A percentile compares a stretch with the other conserved stretches of the same genome.
Evolutionary conservation across 2,797 vertebrate genomes (phyloP).

Genomic region (Acropternis orthonyx): DNA sequence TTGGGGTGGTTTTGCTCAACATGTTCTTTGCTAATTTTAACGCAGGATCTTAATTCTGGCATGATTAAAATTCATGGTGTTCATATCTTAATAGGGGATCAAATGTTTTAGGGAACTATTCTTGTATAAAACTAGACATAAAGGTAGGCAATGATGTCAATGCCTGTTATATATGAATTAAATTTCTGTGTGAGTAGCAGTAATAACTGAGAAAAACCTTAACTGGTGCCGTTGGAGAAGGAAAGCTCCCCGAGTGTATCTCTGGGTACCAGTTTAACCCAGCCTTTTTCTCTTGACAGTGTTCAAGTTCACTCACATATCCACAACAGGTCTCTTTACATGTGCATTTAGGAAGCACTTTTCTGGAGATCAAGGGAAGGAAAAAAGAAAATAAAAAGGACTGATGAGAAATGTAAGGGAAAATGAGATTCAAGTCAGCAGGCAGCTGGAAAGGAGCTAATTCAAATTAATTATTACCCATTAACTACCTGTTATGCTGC

Average conservation of each 20-base stretch:
- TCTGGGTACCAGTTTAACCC: neutral
- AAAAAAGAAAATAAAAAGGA: neutral
- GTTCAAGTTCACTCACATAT: neutral
- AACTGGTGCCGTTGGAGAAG: neutral
- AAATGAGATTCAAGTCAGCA: slow-evolving; percentile 1
- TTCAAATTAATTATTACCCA: neutral
- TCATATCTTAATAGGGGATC: neutral
- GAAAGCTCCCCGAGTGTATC: neutral
- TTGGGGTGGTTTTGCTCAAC: neutral
- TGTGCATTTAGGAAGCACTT: neutral
- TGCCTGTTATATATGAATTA: neutral
- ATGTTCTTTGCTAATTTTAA: neutral
- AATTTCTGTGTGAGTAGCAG: neutral
- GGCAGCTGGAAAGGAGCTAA: neutral
- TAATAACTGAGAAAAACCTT: neutral
- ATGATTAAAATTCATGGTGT: neutral
- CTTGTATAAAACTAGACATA: neutral
- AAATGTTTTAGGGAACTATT: neutral
- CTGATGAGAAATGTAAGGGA: neutral
- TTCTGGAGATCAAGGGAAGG: neutral
- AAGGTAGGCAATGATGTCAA: neutral
- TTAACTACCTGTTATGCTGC: neutral
- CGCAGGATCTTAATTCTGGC: neutral
- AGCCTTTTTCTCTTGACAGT: neutral
- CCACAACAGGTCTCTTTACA: neutral